A percentile compares a stretch with the other conserved stretches of the same genome.
These are phyloP conservation scores for Glareola pratincola DNA, from an alignment of 2,113 vertebrate genomes.

Conservation along the genomic window DNA sequence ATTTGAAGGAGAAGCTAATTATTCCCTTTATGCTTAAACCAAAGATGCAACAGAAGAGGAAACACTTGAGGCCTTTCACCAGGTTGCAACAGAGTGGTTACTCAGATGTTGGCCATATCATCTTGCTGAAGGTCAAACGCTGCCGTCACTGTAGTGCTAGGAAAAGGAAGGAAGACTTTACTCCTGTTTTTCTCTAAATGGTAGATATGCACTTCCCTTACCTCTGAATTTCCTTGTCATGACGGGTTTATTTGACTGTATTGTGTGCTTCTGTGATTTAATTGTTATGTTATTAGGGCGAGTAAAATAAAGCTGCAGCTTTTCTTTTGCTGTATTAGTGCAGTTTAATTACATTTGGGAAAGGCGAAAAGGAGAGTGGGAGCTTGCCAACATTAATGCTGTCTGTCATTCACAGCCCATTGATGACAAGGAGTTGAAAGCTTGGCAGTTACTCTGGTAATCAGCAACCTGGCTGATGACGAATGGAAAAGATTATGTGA, in stretches of 20 bases:
- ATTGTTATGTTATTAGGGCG: constrained; percentile 55
- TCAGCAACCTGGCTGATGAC: constrained; percentile 73
- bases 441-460: constrained; percentile 71
- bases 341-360: constrained; percentile 71
- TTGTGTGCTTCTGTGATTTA: constrained; percentile 51
- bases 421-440: constrained; percentile 75
- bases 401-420: constrained; percentile 72
- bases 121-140: not conserved
- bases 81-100: not conserved
- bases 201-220: not conserved
- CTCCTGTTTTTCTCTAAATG: not conserved
- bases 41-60: not conserved
- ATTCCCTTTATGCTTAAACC: not conserved
- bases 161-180: not conserved
- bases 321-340: constrained; percentile 61
- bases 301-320: constrained; percentile 70
- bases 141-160: not conserved
- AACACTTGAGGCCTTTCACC: not conserved
- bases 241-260: constrained; percentile 34
- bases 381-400: constrained; percentile 71
- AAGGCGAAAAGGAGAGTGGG: constrained; percentile 67
- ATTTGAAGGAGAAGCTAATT: not conserved
- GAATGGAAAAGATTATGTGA: constrained; percentile 68
- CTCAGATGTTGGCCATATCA: not conserved
- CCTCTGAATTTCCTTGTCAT: constrained; percentile 30